These are phyloP conservation scores for Thalassoma bifasciatum DNA, from an alignment of 2,113 vertebrate genomes.

Conservation along the genomic window DNA sequence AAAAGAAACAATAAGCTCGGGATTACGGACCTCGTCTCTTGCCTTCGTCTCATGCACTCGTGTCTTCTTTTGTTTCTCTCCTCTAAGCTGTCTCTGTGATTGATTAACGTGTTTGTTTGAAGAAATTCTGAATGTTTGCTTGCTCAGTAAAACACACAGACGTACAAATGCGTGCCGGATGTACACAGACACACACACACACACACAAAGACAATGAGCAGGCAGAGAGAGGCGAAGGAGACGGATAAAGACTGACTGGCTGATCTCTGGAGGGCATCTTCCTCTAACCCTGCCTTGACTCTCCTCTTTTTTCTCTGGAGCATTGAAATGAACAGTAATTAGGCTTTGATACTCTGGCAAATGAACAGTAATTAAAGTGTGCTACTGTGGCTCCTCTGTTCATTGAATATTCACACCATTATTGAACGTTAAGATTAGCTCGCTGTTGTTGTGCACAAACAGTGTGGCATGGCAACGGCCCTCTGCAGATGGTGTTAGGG, in stretches of 20 bases:
- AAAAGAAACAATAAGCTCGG: constrained; percentile 86
- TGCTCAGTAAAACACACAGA: constrained; percentile 88
- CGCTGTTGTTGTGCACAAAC: constrained; percentile 89
- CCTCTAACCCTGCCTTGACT: constrained; percentile 95
- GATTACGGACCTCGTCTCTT: constrained; percentile 86
- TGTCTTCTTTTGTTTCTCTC: constrained; percentile 51
- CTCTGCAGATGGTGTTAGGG: constrained; percentile 79
- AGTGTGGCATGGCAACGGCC: constrained; percentile 83
- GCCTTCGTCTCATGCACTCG: constrained; percentile 62
- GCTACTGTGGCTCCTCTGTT: constrained; percentile 95
- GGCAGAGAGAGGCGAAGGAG: constrained; percentile 76
- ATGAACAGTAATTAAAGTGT: constrained; percentile 99
- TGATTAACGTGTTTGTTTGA: constrained; percentile 98
- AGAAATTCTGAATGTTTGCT: constrained; percentile 91
- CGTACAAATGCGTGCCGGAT: constrained; percentile 30
- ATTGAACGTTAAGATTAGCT: constrained; percentile 99
- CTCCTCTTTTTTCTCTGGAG: constrained; percentile 92
- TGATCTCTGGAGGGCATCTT: constrained; percentile 95
- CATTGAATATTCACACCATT: constrained; percentile 98
- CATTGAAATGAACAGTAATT: constrained; percentile 99
- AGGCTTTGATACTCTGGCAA: constrained; percentile 99
- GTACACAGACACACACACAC: constrained; percentile 13
- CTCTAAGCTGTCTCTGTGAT: constrained; percentile 87
- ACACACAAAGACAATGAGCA: constrained; percentile 62
- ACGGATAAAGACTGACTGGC: constrained; percentile 91